Base-by-base conservation (phyloP, 2,888 invertebrate genomes). In the Marasmarcha lunaedactyla region DNA sequence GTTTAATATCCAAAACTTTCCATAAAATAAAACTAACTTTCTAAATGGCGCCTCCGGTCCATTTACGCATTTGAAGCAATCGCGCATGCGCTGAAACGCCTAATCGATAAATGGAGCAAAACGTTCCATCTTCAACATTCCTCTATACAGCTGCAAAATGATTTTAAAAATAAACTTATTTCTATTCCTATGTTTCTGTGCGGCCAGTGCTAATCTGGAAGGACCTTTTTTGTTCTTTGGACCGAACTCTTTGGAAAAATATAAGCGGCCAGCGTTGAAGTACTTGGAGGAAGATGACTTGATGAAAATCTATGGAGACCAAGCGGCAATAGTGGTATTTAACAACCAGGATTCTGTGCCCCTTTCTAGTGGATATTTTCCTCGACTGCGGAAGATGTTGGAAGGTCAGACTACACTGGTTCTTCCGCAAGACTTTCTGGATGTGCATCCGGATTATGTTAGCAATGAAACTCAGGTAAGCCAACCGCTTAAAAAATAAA, bases 151-250 rank as follows among this genome's bases (percentile, higher is more conserved):
- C n/a, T n/a, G n/a, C n/a, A 30, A 30, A 30, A 30, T 30, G 30
- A 10, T 10, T 4, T 30, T 30, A 9, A 30, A n/a, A 30, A 30
- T 30, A 30, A 30, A 10, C 11, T 10, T 9, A 4, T 4, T 30
- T 3, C 30, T 30, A 3, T 11, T 30, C 10, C 3, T 35, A 2
- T 35, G 4, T 35, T 35, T 35, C 15, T 35, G 12, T 30, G 4
- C 30, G 11, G 30, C 30, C 30, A 30, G 30, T 30, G 85, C 72
- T 4, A 85, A 85, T 48, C 59, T 87, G 27, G 86, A 85, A 59
- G 88, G 88, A 0, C 88, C 88, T 0, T 88, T 86, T 53, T 49
- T 88, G 3, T 84, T 88, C 50, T 88, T 88, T 65, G 88, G 88
- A 1, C 85, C 85, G 2, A 74, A 83, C 36, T 71, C 79, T 5